Percentiles rank a stretch among this genome's conserved stretches.
phyloP scores from a whole-genome alignment of 1,140 invertebrate genomes.

The Zaprionus taronus region DNA sequence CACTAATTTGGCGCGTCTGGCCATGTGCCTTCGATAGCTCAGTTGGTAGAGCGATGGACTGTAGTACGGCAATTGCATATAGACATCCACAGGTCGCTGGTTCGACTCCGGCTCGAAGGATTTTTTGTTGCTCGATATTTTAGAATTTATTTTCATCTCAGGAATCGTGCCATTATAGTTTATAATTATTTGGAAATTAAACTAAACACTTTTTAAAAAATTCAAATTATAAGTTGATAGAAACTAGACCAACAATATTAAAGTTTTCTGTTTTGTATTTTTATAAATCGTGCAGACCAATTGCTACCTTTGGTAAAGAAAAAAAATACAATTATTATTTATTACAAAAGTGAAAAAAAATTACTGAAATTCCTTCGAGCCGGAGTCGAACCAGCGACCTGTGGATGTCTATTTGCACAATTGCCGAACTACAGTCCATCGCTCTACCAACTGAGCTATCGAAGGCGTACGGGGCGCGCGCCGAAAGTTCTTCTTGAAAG shows the following conservation, averaged over 20 bases:
- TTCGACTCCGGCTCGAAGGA: constrained; percentile 89
- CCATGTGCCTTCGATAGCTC: constrained; percentile 91
- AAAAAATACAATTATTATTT: not conserved
- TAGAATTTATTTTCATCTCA: constrained; percentile 14
- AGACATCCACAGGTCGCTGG: constrained; percentile 88
- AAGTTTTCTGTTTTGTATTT: not conserved
- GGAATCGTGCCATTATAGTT: constrained; percentile 1
- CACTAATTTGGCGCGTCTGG: constrained; percentile 39
- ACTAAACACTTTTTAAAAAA: not conserved
- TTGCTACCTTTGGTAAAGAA: not conserved
- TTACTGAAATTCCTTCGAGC: constrained; percentile 86
- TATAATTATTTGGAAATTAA: not conserved
- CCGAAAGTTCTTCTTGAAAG: constrained; percentile 88
- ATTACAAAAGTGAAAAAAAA: constrained; percentile 8
- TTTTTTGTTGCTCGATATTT: constrained; percentile 19
- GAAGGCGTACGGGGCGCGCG: constrained; percentile 85
- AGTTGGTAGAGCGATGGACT: constrained; percentile 95
- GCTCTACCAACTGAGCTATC: constrained; percentile 95
- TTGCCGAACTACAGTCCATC: constrained; percentile 90
- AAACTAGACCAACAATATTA: not conserved
- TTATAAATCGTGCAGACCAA: not conserved
- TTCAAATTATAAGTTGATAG: not conserved
- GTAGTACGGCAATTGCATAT: constrained; percentile 85
- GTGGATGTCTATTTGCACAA: constrained; percentile 85
- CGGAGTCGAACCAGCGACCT: constrained; percentile 89